These are phyloP conservation scores for Plotosus lineatus DNA, from an alignment of 2,113 vertebrate species.

Conservation along the genomic window DNA sequence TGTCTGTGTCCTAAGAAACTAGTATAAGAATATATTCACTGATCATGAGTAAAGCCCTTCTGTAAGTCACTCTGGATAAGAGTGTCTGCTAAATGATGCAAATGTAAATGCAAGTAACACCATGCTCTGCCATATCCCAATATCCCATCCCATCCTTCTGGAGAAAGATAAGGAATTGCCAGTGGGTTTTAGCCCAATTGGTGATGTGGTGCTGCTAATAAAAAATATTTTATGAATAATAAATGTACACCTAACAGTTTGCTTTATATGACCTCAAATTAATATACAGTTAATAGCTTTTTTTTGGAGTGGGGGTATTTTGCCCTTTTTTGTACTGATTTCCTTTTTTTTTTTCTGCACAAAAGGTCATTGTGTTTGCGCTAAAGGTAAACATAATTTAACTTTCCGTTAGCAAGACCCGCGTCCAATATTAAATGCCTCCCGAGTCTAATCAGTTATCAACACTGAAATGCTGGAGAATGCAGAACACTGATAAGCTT, in stretches of 20 bases:
- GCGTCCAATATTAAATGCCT: constrained; percentile 66
- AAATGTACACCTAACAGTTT: neutral
- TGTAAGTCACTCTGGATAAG: too few species aligned
- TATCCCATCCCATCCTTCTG: neutral
- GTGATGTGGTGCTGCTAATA: neutral
- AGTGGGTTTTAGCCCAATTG: neutral
- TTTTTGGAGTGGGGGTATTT: neutral
- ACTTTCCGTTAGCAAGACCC: constrained; percentile 62
- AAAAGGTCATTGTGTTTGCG: constrained; percentile 65
- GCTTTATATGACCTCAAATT: neutral
- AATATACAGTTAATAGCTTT: too few species aligned
- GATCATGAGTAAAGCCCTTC: too few species aligned
- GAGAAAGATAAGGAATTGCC: neutral
- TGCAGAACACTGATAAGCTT: constrained; percentile 73
- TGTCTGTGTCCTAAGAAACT: too few species aligned
- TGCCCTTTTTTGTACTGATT: constrained; percentile 4
- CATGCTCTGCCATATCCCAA: neutral
- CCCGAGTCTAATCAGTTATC: constrained; percentile 76
- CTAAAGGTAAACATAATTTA: constrained; percentile 76
- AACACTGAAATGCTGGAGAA: constrained; percentile 68
- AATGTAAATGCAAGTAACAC: neutral
- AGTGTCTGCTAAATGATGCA: too few species aligned
- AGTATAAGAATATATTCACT: too few species aligned
- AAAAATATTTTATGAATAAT: neutral
- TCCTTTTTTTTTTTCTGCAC: constrained; percentile 46